Base-by-base conservation (phyloP, 2,113 vertebrate species). In the Sander lucioperca region DNA sequence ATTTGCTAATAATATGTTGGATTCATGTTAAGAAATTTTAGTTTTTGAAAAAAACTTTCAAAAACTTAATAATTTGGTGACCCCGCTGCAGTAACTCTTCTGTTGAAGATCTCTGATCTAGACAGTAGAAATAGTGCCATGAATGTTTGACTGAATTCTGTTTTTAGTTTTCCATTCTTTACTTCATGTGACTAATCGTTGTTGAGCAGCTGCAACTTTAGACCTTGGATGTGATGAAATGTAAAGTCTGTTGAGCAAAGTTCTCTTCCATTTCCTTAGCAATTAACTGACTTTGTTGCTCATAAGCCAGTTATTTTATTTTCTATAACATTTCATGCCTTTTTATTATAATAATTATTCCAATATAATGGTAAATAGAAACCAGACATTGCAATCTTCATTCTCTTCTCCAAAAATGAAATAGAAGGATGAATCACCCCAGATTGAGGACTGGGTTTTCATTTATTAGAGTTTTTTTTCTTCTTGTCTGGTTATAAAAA, bases 401-500 rank as follows among this genome's bases (percentile, higher is more conserved):
- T 59, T 54, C 8, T 54, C 12, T 6, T 58, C 11, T 43, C 4
- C 3, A 77, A 33, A 61, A 27, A 36, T 19, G 8, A 33, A 74
- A 50, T 11, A 19, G 6, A 61, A 33, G 2, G 33, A 51, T 51
- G 39, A 82, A 66, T 71, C 13, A 67, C 5, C 15, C 23, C 6
- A 57, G 30, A 58, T n/a, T 18, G 27, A 61, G 13, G 27, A 21
- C n/a, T 23, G 23, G 15, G 19, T 27, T 74, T 30, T 79, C n/a
- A 25, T 77, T 77, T 57, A 51, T 81, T 53, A 33, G 9, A 63
- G 14, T 18, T 30, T 61, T 62, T 63, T 33, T 66, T 54, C 27
- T 61, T 71, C 64, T n/a, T 27, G 27, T 70, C 47, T 68, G 33
- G 8, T 82, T 65, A 57, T 67, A 57, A 83, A 57, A 83, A 84